Conservation (phyloP, 2,797 vertebrate genomes). For the Carcharodon carcharias region DNA sequence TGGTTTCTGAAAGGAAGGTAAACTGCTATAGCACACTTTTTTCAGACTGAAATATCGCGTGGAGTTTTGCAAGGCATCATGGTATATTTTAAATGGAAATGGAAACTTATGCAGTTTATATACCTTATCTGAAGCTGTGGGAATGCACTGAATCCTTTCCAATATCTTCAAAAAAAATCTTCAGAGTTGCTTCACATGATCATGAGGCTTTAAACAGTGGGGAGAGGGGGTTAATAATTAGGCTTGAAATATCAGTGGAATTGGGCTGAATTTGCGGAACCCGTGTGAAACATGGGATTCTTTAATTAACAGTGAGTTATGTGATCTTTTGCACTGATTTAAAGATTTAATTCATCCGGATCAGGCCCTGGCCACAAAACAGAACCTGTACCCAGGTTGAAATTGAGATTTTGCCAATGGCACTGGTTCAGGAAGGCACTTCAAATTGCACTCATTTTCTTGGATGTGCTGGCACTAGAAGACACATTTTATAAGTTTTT, state of each 20-base stretch:
- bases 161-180: not conserved
- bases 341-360: not conserved
- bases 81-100: not conserved
- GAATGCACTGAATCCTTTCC: not conserved
- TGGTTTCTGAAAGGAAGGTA: not conserved
- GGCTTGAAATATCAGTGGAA: not conserved
- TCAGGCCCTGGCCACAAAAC: not conserved
- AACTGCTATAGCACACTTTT: not conserved
- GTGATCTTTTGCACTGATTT: not conserved
- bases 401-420: not conserved
- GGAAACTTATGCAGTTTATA: not conserved
- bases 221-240: not conserved
- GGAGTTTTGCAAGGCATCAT: not conserved
- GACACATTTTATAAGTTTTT: not conserved
- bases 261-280: not conserved
- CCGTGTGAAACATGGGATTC: not conserved
- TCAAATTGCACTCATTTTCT: not conserved
- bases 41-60: not conserved
- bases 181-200: not conserved
- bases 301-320: not conserved
- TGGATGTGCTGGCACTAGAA: not conserved
- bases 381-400: not conserved
- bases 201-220: not conserved
- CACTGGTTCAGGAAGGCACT: not conserved
- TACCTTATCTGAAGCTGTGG: not conserved